Evolutionary conservation across 2,888 invertebrate species (phyloP).

Genomic region (Chesias legatella): DNA sequence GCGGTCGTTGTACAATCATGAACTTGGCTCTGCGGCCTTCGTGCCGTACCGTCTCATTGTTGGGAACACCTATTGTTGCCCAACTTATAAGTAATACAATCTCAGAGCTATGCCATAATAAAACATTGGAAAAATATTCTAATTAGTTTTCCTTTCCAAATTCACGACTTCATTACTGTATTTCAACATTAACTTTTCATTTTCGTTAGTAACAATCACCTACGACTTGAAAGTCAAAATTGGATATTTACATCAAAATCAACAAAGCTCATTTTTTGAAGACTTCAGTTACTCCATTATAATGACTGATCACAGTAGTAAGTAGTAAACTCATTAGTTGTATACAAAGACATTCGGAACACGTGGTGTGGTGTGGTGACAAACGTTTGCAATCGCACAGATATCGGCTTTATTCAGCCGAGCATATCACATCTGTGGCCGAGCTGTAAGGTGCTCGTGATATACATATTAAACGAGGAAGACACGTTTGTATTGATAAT

Average conservation of each 20-base stretch:
- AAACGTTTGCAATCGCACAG: slow-evolving; percentile 27
- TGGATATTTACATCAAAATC: too few species aligned
- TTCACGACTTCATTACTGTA: too few species aligned
- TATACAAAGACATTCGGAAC: slow-evolving; percentile 25
- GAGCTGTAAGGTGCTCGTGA: slow-evolving; percentile 26
- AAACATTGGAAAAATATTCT: slow-evolving; percentile 3
- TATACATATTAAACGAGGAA: slow-evolving; percentile 28
- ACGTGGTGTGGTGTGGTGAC: slow-evolving; percentile 32
- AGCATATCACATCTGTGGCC: too few species aligned
- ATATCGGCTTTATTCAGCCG: slow-evolving; percentile 24
- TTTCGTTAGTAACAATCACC: too few species aligned
- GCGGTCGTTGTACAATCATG: slow-evolving; percentile 70
- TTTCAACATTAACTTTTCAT: too few species aligned
- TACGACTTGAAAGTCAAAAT: too few species aligned
- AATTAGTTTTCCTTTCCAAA: slow-evolving; percentile 4
- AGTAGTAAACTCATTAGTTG: slow-evolving; percentile 21
- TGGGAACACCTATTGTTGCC: slow-evolving; percentile 40
- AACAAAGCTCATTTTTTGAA: too few species aligned
- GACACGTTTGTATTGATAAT: slow-evolving; percentile 18
- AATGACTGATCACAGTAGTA: too few species aligned
- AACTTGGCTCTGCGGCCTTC: slow-evolving; percentile 70
- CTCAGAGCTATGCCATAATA: slow-evolving; percentile 26
- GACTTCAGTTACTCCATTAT: too few species aligned
- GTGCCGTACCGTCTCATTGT: slow-evolving; percentile 54
- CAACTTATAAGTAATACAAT: slow-evolving; percentile 27